Evolutionary conservation across 2,113 vertebrate species (phyloP), one percentile per base, ranked within the genome.

Genomic region (Nettapus auritus): DNA sequence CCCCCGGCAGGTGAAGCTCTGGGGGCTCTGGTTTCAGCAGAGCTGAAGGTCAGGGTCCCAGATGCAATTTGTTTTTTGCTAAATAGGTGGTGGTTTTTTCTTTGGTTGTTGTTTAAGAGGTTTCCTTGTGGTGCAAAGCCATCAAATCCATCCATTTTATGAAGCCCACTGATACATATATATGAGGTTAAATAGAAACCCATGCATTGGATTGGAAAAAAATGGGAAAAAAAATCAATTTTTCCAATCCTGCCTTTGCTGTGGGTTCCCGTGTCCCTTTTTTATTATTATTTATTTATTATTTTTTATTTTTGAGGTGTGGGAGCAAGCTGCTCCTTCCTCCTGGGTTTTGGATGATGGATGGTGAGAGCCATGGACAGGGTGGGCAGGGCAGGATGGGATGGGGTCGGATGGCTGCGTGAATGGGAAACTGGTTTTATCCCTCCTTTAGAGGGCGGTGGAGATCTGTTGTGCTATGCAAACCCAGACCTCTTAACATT

Each of bases 11-110:
- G 38, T 91, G 48, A 8, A 2, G 33, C 87, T 91, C 70, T 33
- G 57, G 60, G 34, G 69, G 81, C 82, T 96, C 69, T 42, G 6
- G 81, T 92, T 93, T 87, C 94, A 92, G 9, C 36, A 46, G 56
- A 59, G 78, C 53, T 26, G 40, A 36, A 74, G 85, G 36, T 63
- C 78, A 28, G 68, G 44, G 48, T 48, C 68, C 21, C 31, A 5
- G 59, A 5, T 57, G 23, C 62, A 26, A 28, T 17, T 17, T 33
- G 18, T 29, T 44, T 90, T 80, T 42, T 62, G 34, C 68, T 89
- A 50, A 64, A 42, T 46, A 60, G 42, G 40, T 38, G 34, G 7
- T 5, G n/a, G 26, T 19, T 90, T 53, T 36, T 21, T 29, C 57
- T 53, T 34, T 70, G 66, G 5, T n/a, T 59, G 46, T 48, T 48